phyloP scores from a whole-genome alignment of 2,113 vertebrate genomes.

The Chelonoidis abingdonii region DNA sequence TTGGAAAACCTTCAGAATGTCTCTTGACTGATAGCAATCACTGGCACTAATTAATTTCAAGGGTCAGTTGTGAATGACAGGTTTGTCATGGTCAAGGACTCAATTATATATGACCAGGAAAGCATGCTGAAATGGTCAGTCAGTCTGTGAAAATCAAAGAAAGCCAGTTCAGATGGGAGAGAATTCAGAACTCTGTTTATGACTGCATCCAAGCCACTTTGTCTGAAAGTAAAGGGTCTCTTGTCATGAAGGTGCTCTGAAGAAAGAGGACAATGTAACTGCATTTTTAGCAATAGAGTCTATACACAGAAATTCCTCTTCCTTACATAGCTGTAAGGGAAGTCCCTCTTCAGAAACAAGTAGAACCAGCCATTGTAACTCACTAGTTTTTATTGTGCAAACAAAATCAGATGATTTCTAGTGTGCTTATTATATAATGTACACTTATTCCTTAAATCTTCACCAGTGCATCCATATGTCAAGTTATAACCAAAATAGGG shows the following conservation, averaged over 20 bases:
- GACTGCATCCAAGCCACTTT: constrained; percentile 55
- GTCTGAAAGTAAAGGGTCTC: constrained; percentile 53
- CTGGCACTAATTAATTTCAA: constrained; percentile 63
- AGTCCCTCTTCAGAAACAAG: neutral
- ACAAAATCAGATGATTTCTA: neutral
- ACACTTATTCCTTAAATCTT: neutral
- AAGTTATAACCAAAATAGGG: neutral
- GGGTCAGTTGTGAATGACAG: constrained; percentile 78
- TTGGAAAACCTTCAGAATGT: constrained; percentile 43
- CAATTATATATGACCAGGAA: constrained; percentile 71
- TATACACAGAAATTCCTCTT: neutral
- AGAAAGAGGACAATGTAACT: neutral
- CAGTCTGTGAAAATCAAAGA: constrained; percentile 61
- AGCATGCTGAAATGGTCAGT: constrained; percentile 52
- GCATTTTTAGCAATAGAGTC: neutral
- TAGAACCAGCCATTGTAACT: neutral
- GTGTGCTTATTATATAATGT: neutral
- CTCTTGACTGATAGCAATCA: constrained; percentile 51
- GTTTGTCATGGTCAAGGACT: constrained; percentile 74
- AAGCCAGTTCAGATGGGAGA: constrained; percentile 50
- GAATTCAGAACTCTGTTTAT: constrained; percentile 53
- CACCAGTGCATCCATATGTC: neutral
- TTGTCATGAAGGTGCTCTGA: neutral
- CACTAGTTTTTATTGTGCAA: neutral
- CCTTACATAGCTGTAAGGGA: neutral